Percentiles rank a stretch among this genome's conserved stretches.
Evolutionary conservation across 2,797 vertebrate species (phyloP).

Genomic region (Glyptemys insculpta): DNA sequence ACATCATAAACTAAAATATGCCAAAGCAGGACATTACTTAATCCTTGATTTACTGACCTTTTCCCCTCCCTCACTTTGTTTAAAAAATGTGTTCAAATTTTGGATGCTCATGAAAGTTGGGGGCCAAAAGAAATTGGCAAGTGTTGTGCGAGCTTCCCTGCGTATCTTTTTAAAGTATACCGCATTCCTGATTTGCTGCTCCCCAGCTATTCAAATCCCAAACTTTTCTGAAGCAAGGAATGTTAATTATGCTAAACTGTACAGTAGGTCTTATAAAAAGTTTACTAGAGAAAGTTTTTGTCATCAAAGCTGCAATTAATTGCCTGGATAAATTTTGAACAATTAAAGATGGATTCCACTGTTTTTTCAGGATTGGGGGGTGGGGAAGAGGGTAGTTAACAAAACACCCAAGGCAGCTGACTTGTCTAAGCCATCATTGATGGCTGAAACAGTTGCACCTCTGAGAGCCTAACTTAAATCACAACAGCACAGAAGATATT

Average conservation of each 20-base stretch:
- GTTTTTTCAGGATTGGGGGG: background rate
- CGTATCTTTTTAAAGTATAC: background rate
- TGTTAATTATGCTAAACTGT: background rate
- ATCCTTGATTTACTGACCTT: background rate
- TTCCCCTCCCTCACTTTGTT: background rate
- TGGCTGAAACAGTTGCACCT: background rate
- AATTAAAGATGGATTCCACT: conserved; percentile 25
- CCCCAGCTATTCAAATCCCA: background rate
- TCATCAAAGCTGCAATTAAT: conserved; percentile 66
- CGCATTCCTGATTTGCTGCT: background rate
- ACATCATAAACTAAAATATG: background rate
- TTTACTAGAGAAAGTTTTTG: conserved; percentile 55
- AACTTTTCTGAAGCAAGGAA: fast-evolving
- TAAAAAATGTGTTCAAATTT: background rate
- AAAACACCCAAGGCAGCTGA: background rate
- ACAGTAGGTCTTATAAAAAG: conserved; percentile 19
- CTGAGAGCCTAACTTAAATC: background rate
- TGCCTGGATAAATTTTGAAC: conserved; percentile 9
- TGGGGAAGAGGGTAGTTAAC: fast-evolving
- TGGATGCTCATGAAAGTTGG: background rate
- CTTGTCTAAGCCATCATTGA: background rate
- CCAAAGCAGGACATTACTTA: background rate
- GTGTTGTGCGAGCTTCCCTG: background rate
- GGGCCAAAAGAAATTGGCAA: background rate
- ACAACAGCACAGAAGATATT: background rate